Conservation (phyloP, 2,888 invertebrate genomes). For the Dryobotodes eremita region DNA sequence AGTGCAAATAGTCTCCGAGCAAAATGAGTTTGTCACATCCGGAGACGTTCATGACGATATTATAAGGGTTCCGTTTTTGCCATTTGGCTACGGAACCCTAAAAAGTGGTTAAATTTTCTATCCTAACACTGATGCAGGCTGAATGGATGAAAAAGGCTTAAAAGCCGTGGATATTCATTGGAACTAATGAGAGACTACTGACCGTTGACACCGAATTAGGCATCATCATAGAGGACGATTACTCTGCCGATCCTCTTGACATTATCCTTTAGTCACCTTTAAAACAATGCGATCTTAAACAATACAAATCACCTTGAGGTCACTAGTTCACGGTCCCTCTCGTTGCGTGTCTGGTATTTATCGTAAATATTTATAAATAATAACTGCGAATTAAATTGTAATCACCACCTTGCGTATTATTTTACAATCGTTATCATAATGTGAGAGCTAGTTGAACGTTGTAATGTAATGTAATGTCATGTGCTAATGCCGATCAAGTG, state of each 20-base stretch:
- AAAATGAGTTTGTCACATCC: neutral
- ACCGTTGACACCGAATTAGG: neutral
- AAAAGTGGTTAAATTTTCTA: neutral
- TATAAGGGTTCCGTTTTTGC: neutral
- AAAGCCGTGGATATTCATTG: neutral
- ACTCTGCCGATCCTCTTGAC: slow-evolving; percentile 4
- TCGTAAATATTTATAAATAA: slow-evolving; percentile 56
- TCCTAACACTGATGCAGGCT: neutral
- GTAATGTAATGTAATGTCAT: slow-evolving; percentile 13
- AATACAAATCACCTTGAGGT: slow-evolving; percentile 46
- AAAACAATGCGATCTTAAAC: slow-evolving; percentile 49
- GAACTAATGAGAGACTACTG: neutral
- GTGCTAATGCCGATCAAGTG: slow-evolving; percentile 23
- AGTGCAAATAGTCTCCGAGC: no score
- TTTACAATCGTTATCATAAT: slow-evolving; percentile 33
- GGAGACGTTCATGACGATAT: neutral
- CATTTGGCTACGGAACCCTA: neutral
- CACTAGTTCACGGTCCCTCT: slow-evolving; percentile 45
- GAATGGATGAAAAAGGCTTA: neutral
- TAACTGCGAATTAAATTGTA: slow-evolving; percentile 43
- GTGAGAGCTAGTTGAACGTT: slow-evolving; percentile 1
- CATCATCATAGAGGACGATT: neutral
- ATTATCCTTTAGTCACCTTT: slow-evolving; percentile 37
- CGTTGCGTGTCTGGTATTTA: slow-evolving; percentile 43
- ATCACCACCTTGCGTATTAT: slow-evolving; percentile 44